Evolutionary conservation across 2,113 vertebrate genomes (phyloP), one percentile per base, ranked within the genome.

Genomic region (Platichthys flesus): DNA sequence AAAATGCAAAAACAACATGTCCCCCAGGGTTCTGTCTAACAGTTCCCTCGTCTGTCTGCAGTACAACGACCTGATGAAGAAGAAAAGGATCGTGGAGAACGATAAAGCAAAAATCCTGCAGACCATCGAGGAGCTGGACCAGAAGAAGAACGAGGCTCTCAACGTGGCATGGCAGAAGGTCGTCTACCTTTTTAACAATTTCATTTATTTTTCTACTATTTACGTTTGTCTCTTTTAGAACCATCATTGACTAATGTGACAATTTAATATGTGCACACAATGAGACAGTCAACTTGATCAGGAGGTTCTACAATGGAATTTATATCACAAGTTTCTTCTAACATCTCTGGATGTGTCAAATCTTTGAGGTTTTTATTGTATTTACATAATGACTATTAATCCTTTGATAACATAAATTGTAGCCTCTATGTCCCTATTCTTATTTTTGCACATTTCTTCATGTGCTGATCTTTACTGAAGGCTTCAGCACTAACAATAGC

Each of bases 81-180:
- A 96, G 92, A 98, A 95, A 89, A 95, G 95, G 87, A 97, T 97
- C 55, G 98, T 99, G 57, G 97, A 99, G 92, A 97, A 95, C 10
- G 98, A 99, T 90, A 99, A 98, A 86, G 75, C 79, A 9, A 98
- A 98, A 92, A 99, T 99, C 81, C 88, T 98, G 85, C 90, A 93
- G 86, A 92, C 95, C 75, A 99, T 99, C 68, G 83, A 95, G 91
- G 96, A 98, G 81, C 92, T 99, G 89, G 98, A 99, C 88, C 91
- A 92, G 89, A 99, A 96, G 91, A 99, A 98, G 94, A 96, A 95
- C 0, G 93, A 97, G 85, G 93, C 97, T 54, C 92, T 99, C 54
- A 91, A 96, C 54, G 47, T 97, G 78, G 97, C 98, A 0, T 99
- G 98, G 97, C 94, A 96, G 92, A 98, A 99, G 97, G 98, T 99